Base-by-base conservation (phyloP, 2,113 vertebrate genomes). In the Alaudala cheleensis region DNA sequence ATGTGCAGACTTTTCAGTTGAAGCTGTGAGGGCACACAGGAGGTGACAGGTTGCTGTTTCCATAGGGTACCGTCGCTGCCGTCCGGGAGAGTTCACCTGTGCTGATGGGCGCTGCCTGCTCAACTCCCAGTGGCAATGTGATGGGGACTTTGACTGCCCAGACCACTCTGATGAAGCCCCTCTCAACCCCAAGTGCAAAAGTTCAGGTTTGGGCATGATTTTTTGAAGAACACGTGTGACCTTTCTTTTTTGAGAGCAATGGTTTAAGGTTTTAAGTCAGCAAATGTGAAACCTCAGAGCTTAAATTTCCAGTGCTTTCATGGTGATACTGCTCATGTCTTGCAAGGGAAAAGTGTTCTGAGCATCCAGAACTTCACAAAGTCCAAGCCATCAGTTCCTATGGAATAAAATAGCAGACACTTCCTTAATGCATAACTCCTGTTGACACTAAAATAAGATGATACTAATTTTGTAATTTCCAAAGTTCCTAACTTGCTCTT, bases 141-240 rank as follows among this genome's bases (percentile, higher is more conserved):
- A 99, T 24, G 98, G 99, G 58, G 98, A 99, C 60, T 98, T 99
- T 31, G 99, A 99, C 98, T 99, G 99, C 89, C 98, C 98, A 81
- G 99, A 99, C 97, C 98, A 96, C 96, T 99, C 99, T 73, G 99
- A 99, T 91, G 99, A 99, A 95, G 98, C 99, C 42, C 99, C 99
- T 42, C 96, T 99, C 95, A 99, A 99, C 88, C 97, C 96, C 64
- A 99, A 98, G 97, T 99, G 99, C 97, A 98, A 96, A 97, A 99
- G 97, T 94, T 98, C 99, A 98, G 99, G 99, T 98, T 98, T 3
- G 86, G 57, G 24, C 71, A 53, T 11, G 11, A 18, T 31, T n/a
- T 76, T 73, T 76, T 53, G 2, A 33, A 37, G 47, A 64, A 29
- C 5, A 1, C 0, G 0, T 31, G 11, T 50, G 56, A 24, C 13